These are phyloP conservation scores for Drosophila anceps DNA, from an alignment of 2,888 invertebrate genomes.

Conservation along the genomic window DNA sequence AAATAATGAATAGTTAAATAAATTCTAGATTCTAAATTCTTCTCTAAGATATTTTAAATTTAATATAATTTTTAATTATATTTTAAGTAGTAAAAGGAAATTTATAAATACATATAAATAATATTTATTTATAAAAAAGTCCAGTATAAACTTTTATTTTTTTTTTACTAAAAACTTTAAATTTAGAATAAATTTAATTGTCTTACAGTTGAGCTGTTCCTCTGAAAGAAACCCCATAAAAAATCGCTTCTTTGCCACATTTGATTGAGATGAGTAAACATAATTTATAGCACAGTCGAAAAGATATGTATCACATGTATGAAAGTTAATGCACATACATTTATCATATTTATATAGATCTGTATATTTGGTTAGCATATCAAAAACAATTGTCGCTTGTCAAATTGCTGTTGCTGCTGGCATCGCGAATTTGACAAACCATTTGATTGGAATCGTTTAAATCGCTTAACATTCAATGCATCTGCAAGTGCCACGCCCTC, in stretches of 20 bases:
- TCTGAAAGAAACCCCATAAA: not conserved
- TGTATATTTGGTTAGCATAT: constrained; percentile 48
- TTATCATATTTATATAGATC: constrained; percentile 16
- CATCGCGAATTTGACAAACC: constrained; percentile 40
- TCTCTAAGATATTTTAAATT: too few relatives aligned
- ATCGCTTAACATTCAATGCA: constrained; percentile 75
- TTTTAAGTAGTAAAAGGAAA: too few relatives aligned
- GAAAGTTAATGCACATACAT: constrained; percentile 19
- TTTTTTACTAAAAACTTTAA: too few relatives aligned
- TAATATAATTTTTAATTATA: too few relatives aligned
- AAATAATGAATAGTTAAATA: too few relatives aligned
- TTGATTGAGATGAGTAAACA: constrained; percentile 6
- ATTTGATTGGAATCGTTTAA: constrained; percentile 59
- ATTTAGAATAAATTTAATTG: not conserved
- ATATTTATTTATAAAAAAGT: too few relatives aligned
- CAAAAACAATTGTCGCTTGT: constrained; percentile 64
- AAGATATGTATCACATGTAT: not conserved
- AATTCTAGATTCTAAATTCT: too few relatives aligned
- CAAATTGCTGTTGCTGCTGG: constrained; percentile 33
- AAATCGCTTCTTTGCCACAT: not conserved
- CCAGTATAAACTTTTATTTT: too few relatives aligned
- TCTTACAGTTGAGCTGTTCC: not conserved
- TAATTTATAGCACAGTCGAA: not conserved
- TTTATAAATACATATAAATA: too few relatives aligned
- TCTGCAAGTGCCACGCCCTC: constrained; percentile 61